Conservation (phyloP, 1,140 invertebrate genomes). For the Oedothorax gibbosus region DNA sequence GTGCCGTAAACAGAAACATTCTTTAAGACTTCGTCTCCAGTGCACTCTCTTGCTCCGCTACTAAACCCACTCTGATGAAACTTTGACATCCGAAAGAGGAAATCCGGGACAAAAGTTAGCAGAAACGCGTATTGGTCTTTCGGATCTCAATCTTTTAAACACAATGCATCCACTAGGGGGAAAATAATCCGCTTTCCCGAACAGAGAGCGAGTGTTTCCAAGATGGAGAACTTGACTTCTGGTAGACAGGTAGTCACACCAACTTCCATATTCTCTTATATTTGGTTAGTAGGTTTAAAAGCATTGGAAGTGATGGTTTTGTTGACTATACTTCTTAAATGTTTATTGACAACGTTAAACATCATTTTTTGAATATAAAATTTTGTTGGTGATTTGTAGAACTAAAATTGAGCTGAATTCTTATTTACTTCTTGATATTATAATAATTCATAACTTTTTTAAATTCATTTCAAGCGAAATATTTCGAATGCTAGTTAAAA, state of each 20-base stretch:
- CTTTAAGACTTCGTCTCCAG: no score
- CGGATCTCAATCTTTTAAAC: slow-evolving; percentile 21
- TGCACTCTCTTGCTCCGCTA: not conserved
- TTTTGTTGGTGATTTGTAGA: no score
- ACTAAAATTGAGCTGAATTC: no score
- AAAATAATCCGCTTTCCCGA: slow-evolving; percentile 37
- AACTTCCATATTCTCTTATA: slow-evolving; percentile 1
- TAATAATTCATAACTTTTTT: no score
- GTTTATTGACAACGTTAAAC: no score
- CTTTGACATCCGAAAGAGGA: not conserved
- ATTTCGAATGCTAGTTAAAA: no score
- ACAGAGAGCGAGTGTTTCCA: slow-evolving; percentile 16
- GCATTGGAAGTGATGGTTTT: no score
- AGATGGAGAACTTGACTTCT: slow-evolving; percentile 52
- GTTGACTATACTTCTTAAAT: no score
- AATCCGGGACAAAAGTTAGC: slow-evolving; percentile 11
- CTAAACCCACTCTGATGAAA: slow-evolving; percentile 32
- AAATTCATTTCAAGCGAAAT: no score
- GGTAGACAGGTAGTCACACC: slow-evolving; percentile 34
- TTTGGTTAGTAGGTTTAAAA: no score
- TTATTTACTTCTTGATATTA: no score
- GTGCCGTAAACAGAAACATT: not conserved
- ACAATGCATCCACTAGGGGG: not conserved
- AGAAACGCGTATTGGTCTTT: slow-evolving; percentile 53
- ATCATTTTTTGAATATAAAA: no score